A percentile compares a stretch with the other conserved stretches of the same genome.
Evolutionary conservation across 2,888 invertebrate genomes (phyloP).

Genomic region (Cremastinae sp.): DNA sequence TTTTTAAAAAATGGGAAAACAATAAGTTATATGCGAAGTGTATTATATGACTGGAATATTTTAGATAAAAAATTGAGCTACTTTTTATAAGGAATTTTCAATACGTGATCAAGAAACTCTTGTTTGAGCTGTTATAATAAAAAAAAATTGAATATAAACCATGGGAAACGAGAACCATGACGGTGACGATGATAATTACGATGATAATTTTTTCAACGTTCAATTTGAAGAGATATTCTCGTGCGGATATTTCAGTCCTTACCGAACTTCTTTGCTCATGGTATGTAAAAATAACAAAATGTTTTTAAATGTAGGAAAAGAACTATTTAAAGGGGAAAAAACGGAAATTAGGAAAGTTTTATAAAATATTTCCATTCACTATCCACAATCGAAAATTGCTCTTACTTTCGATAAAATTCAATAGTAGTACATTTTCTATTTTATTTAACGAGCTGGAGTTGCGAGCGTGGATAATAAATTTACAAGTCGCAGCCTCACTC

Average conservation of each 20-base stretch:
- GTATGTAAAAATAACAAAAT: constrained; percentile 28
- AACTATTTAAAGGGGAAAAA: neutral
- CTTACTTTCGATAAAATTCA: no score
- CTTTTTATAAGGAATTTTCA: no score
- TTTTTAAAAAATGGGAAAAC: no score
- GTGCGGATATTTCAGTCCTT: constrained; percentile 54
- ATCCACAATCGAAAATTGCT: no score
- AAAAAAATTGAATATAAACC: constrained; percentile 32
- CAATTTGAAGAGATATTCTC: constrained; percentile 51
- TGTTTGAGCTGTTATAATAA: neutral
- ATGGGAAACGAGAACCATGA: constrained; percentile 32
- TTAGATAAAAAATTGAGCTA: no score
- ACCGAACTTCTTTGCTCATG: constrained; percentile 53
- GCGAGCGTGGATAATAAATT: no score
- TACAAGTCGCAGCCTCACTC: no score
- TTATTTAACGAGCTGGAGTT: no score
- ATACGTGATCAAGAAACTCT: neutral
- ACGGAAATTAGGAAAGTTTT: neutral
- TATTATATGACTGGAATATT: no score
- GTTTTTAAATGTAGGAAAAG: neutral
- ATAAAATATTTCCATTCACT: neutral
- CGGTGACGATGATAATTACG: constrained; percentile 42
- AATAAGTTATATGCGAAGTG: no score
- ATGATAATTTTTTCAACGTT: constrained; percentile 25
- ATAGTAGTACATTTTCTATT: no score